phyloP scores from a whole-genome alignment of 23 tunicate species.

The Diplosoma virens region DNA sequence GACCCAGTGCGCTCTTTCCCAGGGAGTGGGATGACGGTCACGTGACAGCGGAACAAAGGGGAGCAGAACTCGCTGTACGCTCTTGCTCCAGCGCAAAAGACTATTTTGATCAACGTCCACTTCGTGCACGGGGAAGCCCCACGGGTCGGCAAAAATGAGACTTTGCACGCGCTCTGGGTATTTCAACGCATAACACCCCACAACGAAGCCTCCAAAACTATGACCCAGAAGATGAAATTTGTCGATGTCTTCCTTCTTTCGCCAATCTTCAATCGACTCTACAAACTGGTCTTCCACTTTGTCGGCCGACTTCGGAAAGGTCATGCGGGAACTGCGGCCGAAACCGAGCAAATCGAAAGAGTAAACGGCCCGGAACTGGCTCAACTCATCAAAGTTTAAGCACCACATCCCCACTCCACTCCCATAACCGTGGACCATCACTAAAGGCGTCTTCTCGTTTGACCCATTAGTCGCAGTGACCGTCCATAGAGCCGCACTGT shows the following conservation, averaged over 20 bases:
- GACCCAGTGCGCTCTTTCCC: constrained; percentile 10
- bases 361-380: constrained; percentile 14
- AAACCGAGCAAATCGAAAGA: constrained; percentile 41
- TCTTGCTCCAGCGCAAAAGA: background rate
- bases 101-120: background rate
- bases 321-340: constrained; percentile 27
- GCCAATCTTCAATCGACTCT: constrained; percentile 36
- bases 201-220: constrained; percentile 43
- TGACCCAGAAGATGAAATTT: constrained; percentile 29
- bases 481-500: constrained; percentile 38
- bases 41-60: background rate
- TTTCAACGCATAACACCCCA: constrained; percentile 31
- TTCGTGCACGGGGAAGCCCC: constrained; percentile 25
- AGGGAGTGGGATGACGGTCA: background rate
- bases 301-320: background rate
- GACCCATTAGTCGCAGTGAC: constrained; percentile 13
- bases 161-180: constrained; percentile 28
- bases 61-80: background rate
- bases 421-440: constrained; percentile 35
- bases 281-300: constrained; percentile 23
- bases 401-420: constrained; percentile 45
- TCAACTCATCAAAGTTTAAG: constrained; percentile 19
- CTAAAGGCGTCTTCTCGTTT: constrained; percentile 8
- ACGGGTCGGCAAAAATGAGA: constrained; percentile 40
- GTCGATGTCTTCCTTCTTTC: constrained; percentile 10